Conservation (phyloP, 2,888 invertebrate species). For the Tyria jacobaeae region DNA sequence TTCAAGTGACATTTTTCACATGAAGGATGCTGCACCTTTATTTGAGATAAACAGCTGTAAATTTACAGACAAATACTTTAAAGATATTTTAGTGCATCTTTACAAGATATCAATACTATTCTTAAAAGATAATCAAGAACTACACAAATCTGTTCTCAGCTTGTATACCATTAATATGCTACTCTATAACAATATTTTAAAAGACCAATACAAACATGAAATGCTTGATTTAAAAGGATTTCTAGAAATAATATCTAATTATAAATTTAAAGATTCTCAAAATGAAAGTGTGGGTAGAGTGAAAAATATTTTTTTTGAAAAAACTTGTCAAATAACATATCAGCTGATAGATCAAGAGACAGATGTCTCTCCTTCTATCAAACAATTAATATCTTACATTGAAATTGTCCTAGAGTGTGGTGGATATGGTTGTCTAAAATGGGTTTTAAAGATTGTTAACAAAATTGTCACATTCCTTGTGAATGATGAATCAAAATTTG, state of each 20-base stretch:
- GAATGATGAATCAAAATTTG: constrained; percentile 52
- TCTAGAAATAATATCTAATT: constrained; percentile 51
- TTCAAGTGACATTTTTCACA: constrained; percentile 55
- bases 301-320: constrained; percentile 71
- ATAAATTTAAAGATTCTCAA: constrained; percentile 46
- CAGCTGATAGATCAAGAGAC: constrained; percentile 47
- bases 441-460: constrained; percentile 72
- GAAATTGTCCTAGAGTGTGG: constrained; percentile 76
- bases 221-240: constrained; percentile 57
- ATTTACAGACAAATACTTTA: constrained; percentile 40
- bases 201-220: constrained; percentile 56
- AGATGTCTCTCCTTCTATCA: constrained; percentile 33
- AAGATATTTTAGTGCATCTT: constrained; percentile 57
- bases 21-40: constrained; percentile 57
- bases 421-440: constrained; percentile 78
- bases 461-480: constrained; percentile 58
- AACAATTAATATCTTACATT: constrained; percentile 60
- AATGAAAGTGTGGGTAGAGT: constrained; percentile 67
- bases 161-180: constrained; percentile 62
- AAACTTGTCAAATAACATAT: constrained; percentile 67
- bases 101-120: constrained; percentile 61
- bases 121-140: constrained; percentile 56
- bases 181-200: constrained; percentile 47
- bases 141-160: constrained; percentile 64
- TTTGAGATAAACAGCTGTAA: constrained; percentile 51